Evolutionary conservation across 2,797 vertebrate genomes (phyloP).

Genomic region (Molossus molossus): DNA sequence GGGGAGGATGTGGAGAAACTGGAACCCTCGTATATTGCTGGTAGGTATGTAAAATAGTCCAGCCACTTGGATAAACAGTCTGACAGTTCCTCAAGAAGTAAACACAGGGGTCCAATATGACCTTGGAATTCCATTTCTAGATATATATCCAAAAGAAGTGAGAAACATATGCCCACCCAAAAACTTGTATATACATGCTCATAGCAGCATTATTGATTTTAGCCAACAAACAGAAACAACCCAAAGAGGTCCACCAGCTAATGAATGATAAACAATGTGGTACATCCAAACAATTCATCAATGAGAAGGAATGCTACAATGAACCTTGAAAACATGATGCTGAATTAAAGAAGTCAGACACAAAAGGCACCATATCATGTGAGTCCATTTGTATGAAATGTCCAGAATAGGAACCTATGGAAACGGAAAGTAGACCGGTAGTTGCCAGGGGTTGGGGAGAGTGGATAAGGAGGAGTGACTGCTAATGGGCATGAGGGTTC

Average conservation of each 20-base stretch:
- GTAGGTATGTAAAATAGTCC: background rate
- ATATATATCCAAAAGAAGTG: background rate
- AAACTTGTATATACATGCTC: background rate
- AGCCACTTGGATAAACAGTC: background rate
- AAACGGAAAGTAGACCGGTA: background rate
- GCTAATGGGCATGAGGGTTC: background rate
- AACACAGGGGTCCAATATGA: background rate
- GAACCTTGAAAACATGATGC: background rate
- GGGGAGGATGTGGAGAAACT: background rate
- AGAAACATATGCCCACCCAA: background rate
- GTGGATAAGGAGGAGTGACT: background rate
- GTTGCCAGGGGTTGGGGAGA: background rate
- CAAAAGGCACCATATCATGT: background rate
- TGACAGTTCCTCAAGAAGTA: background rate
- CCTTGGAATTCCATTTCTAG: background rate
- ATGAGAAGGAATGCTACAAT: background rate
- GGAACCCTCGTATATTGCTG: background rate
- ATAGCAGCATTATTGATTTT: background rate
- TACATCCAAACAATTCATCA: background rate
- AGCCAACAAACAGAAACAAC: background rate
- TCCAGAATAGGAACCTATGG: background rate
- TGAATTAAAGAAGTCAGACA: conserved; percentile 16
- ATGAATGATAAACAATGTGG: background rate
- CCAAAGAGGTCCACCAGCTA: background rate
- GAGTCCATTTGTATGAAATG: background rate